Conservation (phyloP, 2,888 invertebrate genomes). For the Tinea trinotella region DNA sequence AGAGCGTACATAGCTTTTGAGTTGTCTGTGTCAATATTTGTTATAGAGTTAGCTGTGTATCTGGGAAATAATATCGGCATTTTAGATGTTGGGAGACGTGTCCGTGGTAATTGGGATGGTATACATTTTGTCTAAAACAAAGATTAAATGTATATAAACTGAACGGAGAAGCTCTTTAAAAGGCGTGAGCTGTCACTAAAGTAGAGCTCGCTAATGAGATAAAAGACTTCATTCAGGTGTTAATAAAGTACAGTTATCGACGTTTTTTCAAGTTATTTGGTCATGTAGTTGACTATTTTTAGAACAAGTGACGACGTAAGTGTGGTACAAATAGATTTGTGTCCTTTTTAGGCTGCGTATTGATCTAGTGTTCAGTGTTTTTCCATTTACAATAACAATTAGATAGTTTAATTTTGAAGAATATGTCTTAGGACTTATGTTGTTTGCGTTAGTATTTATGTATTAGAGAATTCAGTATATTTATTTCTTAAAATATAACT, state of each 20-base stretch:
- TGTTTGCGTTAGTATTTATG: not conserved
- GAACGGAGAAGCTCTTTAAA: constrained; percentile 22
- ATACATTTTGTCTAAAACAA: constrained; percentile 14
- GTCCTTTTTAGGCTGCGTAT: not conserved
- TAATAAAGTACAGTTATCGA: constrained; percentile 36
- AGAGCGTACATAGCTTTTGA: no score
- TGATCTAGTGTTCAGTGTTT: constrained; percentile 11
- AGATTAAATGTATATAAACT: constrained; percentile 21
- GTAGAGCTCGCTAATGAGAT: constrained; percentile 45
- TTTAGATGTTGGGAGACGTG: constrained; percentile 10
- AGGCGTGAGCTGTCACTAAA: constrained; percentile 24
- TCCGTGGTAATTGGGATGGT: constrained; percentile 11
- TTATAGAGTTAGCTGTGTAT: not conserved
- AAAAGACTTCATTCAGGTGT: constrained; percentile 42
- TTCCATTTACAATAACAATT: constrained; percentile 2
- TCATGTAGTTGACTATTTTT: not conserved
- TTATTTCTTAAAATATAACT: not conserved
- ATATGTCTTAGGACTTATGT: not conserved
- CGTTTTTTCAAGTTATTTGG: constrained; percentile 23
- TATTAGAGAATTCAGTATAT: no score
- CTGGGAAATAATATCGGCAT: constrained; percentile 15
- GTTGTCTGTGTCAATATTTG: constrained; percentile 12
- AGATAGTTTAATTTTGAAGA: not conserved
- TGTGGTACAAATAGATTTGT: not conserved
- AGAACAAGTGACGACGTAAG: not conserved